Conservation (phyloP, 2,113 vertebrate species). For the Python bivittatus region DNA sequence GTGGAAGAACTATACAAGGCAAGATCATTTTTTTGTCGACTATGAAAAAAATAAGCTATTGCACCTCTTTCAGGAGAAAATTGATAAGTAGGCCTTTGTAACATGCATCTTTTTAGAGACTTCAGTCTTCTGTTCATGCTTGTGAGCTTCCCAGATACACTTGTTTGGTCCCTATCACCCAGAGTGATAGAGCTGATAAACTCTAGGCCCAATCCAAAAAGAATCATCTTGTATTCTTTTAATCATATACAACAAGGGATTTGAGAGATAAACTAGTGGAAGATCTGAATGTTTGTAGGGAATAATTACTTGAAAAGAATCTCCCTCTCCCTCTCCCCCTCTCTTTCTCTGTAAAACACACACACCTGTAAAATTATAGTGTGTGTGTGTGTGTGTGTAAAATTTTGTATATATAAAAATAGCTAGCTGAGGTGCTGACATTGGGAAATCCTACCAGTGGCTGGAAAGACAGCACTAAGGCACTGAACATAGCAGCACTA, state of each 20-base stretch:
- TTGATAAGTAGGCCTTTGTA: background rate
- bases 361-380: too few relatives aligned
- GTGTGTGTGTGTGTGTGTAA: too few relatives aligned
- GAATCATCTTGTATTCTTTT: background rate
- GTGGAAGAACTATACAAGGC: background rate
- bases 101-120: background rate
- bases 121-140: background rate
- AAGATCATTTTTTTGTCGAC: background rate
- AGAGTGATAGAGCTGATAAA: background rate
- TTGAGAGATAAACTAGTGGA: background rate
- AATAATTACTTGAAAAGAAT: background rate
- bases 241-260: background rate
- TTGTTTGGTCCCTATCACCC: background rate
- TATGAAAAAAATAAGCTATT: background rate
- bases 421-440: too few relatives aligned
- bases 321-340: too few relatives aligned
- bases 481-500: too few relatives aligned
- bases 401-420: too few relatives aligned
- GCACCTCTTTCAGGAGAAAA: background rate
- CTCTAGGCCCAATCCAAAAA: background rate
- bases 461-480: too few relatives aligned
- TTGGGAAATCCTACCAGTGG: too few relatives aligned
- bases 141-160: background rate
- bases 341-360: too few relatives aligned
- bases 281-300: background rate